A percentile compares a stretch with the other conserved stretches of the same genome.
Evolutionary conservation across 92 coral and sea anemone species (phyloP).

Genomic region (Epizoanthus illoricatus): DNA sequence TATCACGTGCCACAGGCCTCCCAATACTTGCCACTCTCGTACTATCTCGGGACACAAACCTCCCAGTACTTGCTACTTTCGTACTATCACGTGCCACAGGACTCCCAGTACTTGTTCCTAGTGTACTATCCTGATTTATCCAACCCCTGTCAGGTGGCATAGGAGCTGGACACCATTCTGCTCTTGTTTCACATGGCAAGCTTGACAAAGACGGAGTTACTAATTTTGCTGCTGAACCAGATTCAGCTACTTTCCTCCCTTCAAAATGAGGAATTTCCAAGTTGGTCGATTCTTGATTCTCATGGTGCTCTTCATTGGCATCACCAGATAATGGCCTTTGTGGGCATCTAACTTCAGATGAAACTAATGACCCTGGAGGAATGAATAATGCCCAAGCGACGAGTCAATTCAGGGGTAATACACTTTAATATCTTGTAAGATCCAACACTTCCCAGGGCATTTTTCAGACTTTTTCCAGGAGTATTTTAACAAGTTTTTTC

Average conservation of each 20-base stretch:
- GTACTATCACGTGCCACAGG: not conserved
- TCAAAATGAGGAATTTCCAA: not conserved
- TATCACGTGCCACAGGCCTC: not conserved
- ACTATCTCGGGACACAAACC: conserved; percentile 1
- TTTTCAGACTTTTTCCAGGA: too few species aligned
- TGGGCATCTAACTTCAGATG: not conserved
- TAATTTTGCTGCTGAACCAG: not conserved
- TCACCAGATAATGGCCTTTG: not conserved
- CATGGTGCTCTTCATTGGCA: not conserved
- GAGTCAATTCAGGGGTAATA: too few species aligned
- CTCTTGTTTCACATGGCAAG: conserved; percentile 1
- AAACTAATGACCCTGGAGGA: not conserved
- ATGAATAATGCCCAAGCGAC: not conserved
- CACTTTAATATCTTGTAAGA: too few species aligned
- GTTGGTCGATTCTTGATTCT: not conserved
- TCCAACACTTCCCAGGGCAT: too few species aligned
- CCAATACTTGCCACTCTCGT: too few species aligned
- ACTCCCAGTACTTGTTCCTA: conserved; percentile 1
- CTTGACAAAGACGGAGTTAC: not conserved
- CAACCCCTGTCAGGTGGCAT: not conserved
- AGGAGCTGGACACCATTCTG: not conserved
- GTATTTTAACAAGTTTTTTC: too few species aligned
- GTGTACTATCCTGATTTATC: too few species aligned
- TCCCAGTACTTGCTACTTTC: not conserved
- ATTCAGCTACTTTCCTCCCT: not conserved